Conservation (phyloP, 2,797 vertebrate species). For the Leptatherina wallacei region DNA sequence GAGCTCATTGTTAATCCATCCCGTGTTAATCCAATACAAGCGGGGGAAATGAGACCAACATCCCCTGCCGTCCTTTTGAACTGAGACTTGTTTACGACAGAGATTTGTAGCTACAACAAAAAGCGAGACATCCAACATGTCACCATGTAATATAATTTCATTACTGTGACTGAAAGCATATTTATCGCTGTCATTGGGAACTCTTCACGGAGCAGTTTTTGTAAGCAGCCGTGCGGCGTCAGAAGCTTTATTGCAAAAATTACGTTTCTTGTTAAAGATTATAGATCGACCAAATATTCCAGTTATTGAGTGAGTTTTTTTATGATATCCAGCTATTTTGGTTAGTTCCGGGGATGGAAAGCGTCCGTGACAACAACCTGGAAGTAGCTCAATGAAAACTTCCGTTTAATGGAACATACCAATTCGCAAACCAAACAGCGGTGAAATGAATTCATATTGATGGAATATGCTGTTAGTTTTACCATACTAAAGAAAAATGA, state of each 20-base stretch:
- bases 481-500: background rate
- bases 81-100: background rate
- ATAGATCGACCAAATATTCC: background rate
- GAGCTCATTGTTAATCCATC: slow-evolving; percentile 32
- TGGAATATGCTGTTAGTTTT: background rate
- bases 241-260: background rate
- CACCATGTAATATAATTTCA: background rate
- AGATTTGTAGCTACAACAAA: background rate
- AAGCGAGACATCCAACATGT: background rate
- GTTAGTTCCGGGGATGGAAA: slow-evolving; percentile 55
- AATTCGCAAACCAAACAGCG: slow-evolving; percentile 14
- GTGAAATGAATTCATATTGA: rapidly evolving
- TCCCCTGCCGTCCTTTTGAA: slow-evolving; percentile 11
- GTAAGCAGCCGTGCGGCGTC: background rate
- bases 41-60: background rate
- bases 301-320: slow-evolving; percentile 5
- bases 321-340: slow-evolving; percentile 1
- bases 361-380: slow-evolving; percentile 82
- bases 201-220: background rate
- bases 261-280: background rate
- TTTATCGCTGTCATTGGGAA: background rate
- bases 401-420: slow-evolving; percentile 64
- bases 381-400: slow-evolving; percentile 57
- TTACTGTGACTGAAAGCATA: background rate
- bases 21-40: slow-evolving; percentile 36